Evolutionary conservation across 2,888 invertebrate species (phyloP).

Genomic region (Atherix ibis): DNA sequence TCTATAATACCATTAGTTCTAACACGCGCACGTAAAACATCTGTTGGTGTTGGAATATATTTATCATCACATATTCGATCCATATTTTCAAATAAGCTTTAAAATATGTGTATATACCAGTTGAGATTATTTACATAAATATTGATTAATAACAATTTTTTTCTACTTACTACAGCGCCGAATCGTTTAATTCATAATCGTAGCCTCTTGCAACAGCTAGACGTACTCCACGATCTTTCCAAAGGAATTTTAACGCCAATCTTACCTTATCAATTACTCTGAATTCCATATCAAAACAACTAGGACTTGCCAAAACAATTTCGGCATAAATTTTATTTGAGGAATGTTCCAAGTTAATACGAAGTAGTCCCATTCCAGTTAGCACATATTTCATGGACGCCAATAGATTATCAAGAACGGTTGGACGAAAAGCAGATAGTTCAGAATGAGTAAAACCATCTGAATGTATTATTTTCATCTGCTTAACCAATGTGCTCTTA

Average conservation of each 20-base stretch:
- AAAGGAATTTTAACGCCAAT: conserved; percentile 38
- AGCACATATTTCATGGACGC: conserved; percentile 53
- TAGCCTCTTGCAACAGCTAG: conserved; percentile 47
- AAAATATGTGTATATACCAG: conserved; percentile 5
- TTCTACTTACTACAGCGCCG: conserved; percentile 48
- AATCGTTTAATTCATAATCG: conserved; percentile 50
- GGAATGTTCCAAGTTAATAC: conserved; percentile 43
- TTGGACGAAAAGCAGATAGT: conserved; percentile 43
- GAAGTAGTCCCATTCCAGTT: conserved; percentile 45
- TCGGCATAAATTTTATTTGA: conserved; percentile 42
- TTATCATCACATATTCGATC: conserved; percentile 45
- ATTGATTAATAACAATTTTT: too few species aligned
- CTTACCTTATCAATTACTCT: conserved; percentile 37
- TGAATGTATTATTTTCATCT: conserved; percentile 54
- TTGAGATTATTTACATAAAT: too few species aligned
- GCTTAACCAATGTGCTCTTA: conserved; percentile 50
- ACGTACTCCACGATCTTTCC: conserved; percentile 47
- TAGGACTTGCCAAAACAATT: conserved; percentile 34
- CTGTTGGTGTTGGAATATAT: conserved; percentile 45
- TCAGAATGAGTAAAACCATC: conserved; percentile 46
- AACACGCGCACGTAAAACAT: conserved; percentile 44
- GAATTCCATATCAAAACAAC: conserved; percentile 40
- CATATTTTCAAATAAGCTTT: conserved; percentile 53
- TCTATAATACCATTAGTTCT: conserved; percentile 51
- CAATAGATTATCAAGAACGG: conserved; percentile 45